Evolutionary conservation across 2,797 vertebrate species (phyloP).

Genomic region (Pseudomugil gertrudae): DNA sequence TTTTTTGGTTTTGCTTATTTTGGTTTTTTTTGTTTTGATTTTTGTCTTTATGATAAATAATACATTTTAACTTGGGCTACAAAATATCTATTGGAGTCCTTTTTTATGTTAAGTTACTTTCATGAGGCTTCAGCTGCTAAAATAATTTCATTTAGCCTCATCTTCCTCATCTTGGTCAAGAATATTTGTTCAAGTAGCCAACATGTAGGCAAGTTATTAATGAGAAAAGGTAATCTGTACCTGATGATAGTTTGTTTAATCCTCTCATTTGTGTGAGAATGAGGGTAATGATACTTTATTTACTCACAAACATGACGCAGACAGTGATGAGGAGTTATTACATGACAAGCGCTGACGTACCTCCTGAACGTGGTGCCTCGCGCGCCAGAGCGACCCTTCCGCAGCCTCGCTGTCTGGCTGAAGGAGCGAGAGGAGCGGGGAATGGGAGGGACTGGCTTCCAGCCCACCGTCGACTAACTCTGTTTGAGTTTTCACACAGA

Average conservation of each 20-base stretch:
- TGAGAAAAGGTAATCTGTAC: background rate
- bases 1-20: too few relatives aligned
- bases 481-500: constrained; percentile 37
- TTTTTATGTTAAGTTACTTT: background rate
- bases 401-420: constrained; percentile 23
- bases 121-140: background rate
- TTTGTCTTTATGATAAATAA: background rate
- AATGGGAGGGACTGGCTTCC: constrained; percentile 52
- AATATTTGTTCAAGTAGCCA: background rate
- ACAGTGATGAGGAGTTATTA: background rate
- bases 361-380: constrained; percentile 7
- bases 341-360: constrained; percentile 7
- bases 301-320: background rate
- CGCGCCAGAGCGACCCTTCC: constrained; percentile 1
- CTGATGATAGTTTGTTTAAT: background rate
- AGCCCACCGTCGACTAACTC: constrained; percentile 39
- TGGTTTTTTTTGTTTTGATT: background rate
- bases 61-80: too few relatives aligned
- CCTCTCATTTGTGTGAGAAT: background rate
- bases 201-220: background rate
- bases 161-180: background rate
- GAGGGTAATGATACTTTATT: background rate
- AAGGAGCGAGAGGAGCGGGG: constrained; percentile 16
- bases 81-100: background rate
- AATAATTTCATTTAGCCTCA: background rate